Conservation (phyloP, 2,113 vertebrate genomes). For the Greenwoodochromis staneri region DNA sequence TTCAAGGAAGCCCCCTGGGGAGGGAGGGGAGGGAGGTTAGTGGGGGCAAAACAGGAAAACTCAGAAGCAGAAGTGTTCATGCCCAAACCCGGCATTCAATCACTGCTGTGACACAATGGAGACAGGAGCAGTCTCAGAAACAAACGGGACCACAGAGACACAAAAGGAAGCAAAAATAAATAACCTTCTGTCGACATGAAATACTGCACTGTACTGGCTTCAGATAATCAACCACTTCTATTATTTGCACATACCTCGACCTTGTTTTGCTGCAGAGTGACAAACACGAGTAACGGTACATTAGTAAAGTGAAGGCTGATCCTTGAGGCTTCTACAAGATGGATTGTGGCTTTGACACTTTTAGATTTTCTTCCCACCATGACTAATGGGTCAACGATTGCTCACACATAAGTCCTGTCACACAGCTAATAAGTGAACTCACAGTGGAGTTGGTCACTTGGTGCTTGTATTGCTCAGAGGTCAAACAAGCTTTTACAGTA, state of each 20-base stretch:
- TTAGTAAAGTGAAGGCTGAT: slow-evolving; percentile 28
- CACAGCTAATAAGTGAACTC: neutral
- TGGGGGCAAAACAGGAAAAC: slow-evolving; percentile 51
- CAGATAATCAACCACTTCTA: slow-evolving; percentile 53
- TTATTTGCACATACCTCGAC: slow-evolving; percentile 60
- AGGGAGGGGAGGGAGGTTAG: neutral
- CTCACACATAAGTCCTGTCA: neutral
- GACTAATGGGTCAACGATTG: slow-evolving; percentile 12
- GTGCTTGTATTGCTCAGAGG: slow-evolving; percentile 6
- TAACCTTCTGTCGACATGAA: slow-evolving; percentile 19
- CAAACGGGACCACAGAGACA: slow-evolving; percentile 50
- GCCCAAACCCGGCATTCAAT: slow-evolving; percentile 34
- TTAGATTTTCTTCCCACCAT: slow-evolving; percentile 14
- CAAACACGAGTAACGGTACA: slow-evolving; percentile 41
- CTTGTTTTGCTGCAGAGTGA: slow-evolving; percentile 47
- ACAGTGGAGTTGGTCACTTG: neutral
- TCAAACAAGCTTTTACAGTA: neutral
- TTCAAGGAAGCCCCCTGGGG: neutral
- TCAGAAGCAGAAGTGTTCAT: neutral
- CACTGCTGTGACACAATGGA: slow-evolving; percentile 53
- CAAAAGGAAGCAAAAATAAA: slow-evolving; percentile 54
- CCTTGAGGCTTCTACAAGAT: slow-evolving; percentile 30
- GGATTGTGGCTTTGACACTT: slow-evolving; percentile 9
- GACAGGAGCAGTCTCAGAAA: slow-evolving; percentile 27
- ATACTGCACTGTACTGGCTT: slow-evolving; percentile 16